Evolutionary conservation across 2,797 vertebrate species (phyloP), one percentile per base, ranked within the genome.

Genomic region (Acropternis orthonyx): DNA sequence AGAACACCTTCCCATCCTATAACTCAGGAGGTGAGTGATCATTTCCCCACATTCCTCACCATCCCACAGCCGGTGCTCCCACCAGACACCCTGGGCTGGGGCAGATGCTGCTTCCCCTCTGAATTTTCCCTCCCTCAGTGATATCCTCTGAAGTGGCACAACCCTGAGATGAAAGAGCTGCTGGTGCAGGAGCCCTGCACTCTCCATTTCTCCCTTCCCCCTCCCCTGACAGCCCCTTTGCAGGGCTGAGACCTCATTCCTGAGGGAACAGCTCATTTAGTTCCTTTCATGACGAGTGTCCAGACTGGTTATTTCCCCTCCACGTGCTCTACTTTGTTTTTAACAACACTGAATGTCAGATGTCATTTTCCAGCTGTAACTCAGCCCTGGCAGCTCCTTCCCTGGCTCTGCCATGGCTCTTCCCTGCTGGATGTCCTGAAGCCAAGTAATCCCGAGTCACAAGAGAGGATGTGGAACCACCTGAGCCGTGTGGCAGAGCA

Each of bases 121-220:
- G 14, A 24, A 56, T 65, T 59, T n/a, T n/a, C 4, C 41, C n/a
- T 32, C 0, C 1, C n/a, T 37, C 48, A n/a, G 10, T 11, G 54
- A 9, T 7, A 21, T 15, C 52, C 52, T 10, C 43, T 58, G 44
- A 59, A 79, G 36, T 39, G 54, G 39, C 48, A 32, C 43, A 6
- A 14, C 17, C 20, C 17, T 0, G 1, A 61, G 56, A n/a, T 34
- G 48, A 66, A 80, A 68, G 52, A 69, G 37, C 66, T 44, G 12
- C 51, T 49, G 30, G 62, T 26, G 30, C 23, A 7, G 69, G 56
- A 85, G 14, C 61, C 32, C 4, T 41, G 14, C 28, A 3, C 30
- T 37, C 32, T 12, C 32, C 22, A 0, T n/a, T 83, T 36, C 1
- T 0, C n/a, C 39, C 73, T 55, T 48, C 16, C 65, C 67, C 56